phyloP scores from a whole-genome alignment of 1,140 invertebrate genomes.

The Oryzaephilus surinamensis region DNA sequence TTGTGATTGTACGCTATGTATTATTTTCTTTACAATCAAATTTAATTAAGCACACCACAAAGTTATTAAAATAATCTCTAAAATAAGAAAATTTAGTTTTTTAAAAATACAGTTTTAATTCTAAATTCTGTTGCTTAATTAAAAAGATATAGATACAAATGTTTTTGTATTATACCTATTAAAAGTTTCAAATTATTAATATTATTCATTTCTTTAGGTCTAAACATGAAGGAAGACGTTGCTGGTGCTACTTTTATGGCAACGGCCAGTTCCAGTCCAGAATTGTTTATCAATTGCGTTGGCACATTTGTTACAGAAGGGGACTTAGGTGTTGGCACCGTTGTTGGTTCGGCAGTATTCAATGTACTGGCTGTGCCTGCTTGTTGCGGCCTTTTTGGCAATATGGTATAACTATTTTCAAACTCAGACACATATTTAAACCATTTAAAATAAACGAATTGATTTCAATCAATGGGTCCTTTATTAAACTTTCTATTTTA shows the following conservation, averaged over 20 bases:
- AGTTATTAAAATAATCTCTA: not conserved
- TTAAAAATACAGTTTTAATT: no score
- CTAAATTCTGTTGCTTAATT: not conserved
- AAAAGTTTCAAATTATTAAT: slow-evolving; percentile 1
- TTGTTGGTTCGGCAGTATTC: slow-evolving; percentile 88
- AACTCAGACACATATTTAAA: no score
- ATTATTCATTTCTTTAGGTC: slow-evolving; percentile 49
- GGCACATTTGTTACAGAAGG: slow-evolving; percentile 83
- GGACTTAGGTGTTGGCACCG: slow-evolving; percentile 79
- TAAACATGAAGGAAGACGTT: slow-evolving; percentile 72
- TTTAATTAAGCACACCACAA: not conserved
- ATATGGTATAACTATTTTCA: slow-evolving; percentile 64
- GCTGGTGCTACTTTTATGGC: slow-evolving; percentile 93
- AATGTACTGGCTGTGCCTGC: slow-evolving; percentile 88
- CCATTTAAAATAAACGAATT: no score
- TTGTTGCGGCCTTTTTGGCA: slow-evolving; percentile 78
- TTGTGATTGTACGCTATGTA: slow-evolving; percentile 64
- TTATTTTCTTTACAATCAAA: not conserved
- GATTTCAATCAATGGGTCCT: no score
- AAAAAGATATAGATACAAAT: no score
- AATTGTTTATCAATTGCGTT: slow-evolving; percentile 87
- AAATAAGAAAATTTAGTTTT: not conserved
- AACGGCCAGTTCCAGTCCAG: slow-evolving; percentile 83
- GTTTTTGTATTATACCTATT: no score
- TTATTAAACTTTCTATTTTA: no score